These are phyloP conservation scores for Chrysomela aeneicollis DNA, from an alignment of 2,888 invertebrate species.

Conservation along the genomic window DNA sequence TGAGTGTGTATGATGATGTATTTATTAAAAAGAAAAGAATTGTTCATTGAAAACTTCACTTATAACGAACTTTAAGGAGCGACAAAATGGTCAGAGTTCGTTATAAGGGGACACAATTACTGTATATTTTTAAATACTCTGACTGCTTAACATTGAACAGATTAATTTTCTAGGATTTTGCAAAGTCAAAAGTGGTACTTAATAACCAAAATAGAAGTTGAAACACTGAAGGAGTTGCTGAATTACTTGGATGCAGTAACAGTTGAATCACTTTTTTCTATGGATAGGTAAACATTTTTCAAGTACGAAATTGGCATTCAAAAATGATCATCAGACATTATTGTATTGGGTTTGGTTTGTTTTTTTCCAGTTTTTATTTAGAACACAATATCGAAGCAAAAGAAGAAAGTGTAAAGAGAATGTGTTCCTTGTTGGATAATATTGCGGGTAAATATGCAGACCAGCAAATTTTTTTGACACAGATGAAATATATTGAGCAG, in stretches of 20 bases:
- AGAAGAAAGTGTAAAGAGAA: constrained; percentile 30
- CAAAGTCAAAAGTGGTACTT: constrained; percentile 67
- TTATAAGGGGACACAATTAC: no score
- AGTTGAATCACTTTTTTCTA: constrained; percentile 32
- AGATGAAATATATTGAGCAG: constrained; percentile 37
- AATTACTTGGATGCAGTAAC: constrained; percentile 58
- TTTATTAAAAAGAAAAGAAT: no score
- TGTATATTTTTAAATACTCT: no score
- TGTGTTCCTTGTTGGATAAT: constrained; percentile 37
- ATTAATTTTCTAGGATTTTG: constrained; percentile 66
- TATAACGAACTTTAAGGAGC: no score
- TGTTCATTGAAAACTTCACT: no score
- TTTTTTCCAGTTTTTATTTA: constrained; percentile 14
- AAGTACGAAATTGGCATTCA: no score
- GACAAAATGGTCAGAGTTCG: no score
- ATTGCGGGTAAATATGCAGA: constrained; percentile 39
- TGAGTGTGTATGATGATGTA: no score
- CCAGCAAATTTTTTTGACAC: constrained; percentile 37
- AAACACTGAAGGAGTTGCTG: constrained; percentile 65
- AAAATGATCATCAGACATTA: no score
- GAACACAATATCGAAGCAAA: constrained; percentile 33
- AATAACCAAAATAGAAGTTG: constrained; percentile 65
- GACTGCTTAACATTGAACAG: no score
- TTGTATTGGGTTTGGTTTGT: constrained; percentile 10
- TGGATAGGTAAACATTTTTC: constrained; percentile 33